A percentile compares a stretch with the other conserved stretches of the same genome.
phyloP scores from a whole-genome alignment of 2,888 invertebrate species.

The Brenthis ino region DNA sequence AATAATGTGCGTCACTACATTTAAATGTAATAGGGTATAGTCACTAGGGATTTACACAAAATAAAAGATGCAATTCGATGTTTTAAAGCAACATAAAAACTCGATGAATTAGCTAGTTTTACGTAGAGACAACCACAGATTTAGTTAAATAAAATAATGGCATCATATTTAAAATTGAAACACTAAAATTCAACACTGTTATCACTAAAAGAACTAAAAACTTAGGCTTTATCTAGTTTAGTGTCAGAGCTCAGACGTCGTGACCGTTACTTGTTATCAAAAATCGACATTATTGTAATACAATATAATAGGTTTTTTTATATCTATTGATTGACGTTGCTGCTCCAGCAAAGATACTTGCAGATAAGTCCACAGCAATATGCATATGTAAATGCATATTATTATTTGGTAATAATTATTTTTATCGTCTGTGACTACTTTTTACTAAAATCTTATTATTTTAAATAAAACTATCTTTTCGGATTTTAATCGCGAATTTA shows the following conservation, averaged over 20 bases:
- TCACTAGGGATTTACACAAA: no score
- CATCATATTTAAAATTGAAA: background rate
- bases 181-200: conserved; percentile 33
- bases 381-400: conserved; percentile 12
- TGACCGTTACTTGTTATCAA: conserved; percentile 49
- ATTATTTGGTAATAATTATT: conserved; percentile 2
- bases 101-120: no score
- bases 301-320: conserved; percentile 39
- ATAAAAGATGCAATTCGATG: no score
- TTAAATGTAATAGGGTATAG: no score
- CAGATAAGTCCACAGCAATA: background rate
- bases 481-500: no score
- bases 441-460: no score
- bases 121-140: no score
- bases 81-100: no score
- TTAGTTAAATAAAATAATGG: no score
- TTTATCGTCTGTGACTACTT: background rate
- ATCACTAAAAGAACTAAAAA: conserved; percentile 58
- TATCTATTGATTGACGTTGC: conserved; percentile 37
- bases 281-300: conserved; percentile 38
- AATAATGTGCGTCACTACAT: no score
- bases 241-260: conserved; percentile 50
- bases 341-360: background rate
- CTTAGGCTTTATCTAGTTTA: conserved; percentile 59
- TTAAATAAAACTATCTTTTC: no score